Base-by-base conservation (phyloP, 2,797 vertebrate species). In the Halcyon badia region DNA sequence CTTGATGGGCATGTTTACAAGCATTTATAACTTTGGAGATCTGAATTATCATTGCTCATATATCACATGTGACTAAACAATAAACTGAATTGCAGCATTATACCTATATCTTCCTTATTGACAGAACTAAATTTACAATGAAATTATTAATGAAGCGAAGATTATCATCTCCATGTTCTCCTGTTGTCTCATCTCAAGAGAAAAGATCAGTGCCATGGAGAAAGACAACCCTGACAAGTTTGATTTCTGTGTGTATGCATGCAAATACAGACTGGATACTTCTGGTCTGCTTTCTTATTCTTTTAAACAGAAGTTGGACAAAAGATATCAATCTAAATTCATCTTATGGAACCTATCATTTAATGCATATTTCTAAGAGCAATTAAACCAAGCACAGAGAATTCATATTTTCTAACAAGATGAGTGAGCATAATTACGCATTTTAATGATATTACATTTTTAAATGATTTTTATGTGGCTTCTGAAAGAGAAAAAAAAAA, bases 271-370 rank as follows among this genome's bases (percentile, higher is more conserved):
- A 72, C 56, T 68, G 49, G 7, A 79, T 42, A 77, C 73, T 93
- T 90, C 86, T 86, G 66, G 33, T 69, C 48, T 96, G 68, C 11
- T 83, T 92, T 97, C 46, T 66, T 68, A 57, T 17, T 58, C 42
- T 76, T 61, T 72, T 21, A 66, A 89, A 85, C 10, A 80, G 39
- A 89, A 84, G 19, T 79, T 87, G 51, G 56, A 66, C 68, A 58
- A 75, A 76, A 78, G 44, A 39, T 92, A 76, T 95, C 62, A 82
- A 68, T 84, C 48, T 87, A 73, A 94, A 94, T 70, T 76, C 5
- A 69, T 92, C 42, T 70, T 92, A 90, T 60, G 54, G 39, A 93
- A 79, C 39, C 52, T 77, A 64, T 95, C 28, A 84, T 79, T 92
- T 82, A 81, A 64, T 68, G 46, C 8, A 44, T 49, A 65, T 71